Evolutionary conservation across 53 echinoderm and acorn worm species (phyloP), one percentile per base, ranked within the genome.

Genomic region (Arbacia lixula): DNA sequence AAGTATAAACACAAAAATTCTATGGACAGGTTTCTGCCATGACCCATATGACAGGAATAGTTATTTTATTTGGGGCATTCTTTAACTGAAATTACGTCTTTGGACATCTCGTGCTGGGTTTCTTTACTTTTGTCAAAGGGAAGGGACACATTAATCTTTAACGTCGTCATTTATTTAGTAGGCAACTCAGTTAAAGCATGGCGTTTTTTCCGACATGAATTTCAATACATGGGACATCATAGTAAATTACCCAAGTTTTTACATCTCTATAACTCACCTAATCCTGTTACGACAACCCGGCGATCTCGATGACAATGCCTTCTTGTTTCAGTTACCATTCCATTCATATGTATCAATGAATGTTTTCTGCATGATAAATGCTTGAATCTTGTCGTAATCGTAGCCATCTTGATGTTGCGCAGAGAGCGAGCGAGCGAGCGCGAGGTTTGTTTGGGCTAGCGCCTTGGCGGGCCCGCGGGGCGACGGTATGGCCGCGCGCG

Each of bases 281-380:
- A 52, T 53, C 75, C 75, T n/a, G 75, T 75, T 5, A 54, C 54
- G 4, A 75, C 75, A 10, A 75, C 75, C 34, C 75, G 52, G 21
- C 57, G 57, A n/a, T n/a, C 14, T 46, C n/a, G n/a, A n/a, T n/a
- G 46, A 46, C 8, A 8, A 10, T 46, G 46, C 46, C 8, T 14
- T 10, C 14, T 46, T 46, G 46, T 8, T 46, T 8, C 14, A 14
- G 46, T 46, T 46, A 14, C 8, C 39, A 71, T 46, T 26, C 17
- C 42, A 25, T 29, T 40, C 28, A 9, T 17, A 6, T 28, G 30
- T 11, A 43, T 46, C 28, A 6, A 2, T 6, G 16, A 12, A 5
- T 41, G 16, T 29, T 8, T 26, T 16, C 27, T 29, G 19, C 6
- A 10, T 5, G 39, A 40, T 3, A 49, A 26, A 41, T 25, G 24